Percentiles rank a stretch among this genome's conserved stretches.
Evolutionary conservation across 2,888 invertebrate genomes (phyloP).

Genomic region (Trypoxylon attenuatum): DNA sequence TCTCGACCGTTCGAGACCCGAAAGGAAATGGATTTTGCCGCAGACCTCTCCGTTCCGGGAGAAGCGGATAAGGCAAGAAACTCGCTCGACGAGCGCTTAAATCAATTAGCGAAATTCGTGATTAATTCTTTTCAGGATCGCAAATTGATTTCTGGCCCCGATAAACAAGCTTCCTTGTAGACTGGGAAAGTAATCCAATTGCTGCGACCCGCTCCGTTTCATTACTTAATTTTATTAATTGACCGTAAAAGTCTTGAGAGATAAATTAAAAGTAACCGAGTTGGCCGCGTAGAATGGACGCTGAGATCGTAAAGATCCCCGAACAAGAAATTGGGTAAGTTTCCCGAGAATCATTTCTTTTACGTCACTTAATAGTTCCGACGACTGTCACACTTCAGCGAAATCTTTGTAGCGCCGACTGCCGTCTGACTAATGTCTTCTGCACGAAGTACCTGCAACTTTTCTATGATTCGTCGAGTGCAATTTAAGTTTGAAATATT

Average conservation of each 20-base stretch:
- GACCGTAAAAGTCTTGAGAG: constrained; percentile 20
- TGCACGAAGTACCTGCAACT: constrained; percentile 13
- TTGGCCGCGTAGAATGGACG: background rate
- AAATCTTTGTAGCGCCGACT: constrained; percentile 7
- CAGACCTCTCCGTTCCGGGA: constrained; percentile 2
- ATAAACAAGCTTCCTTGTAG: constrained; percentile 27
- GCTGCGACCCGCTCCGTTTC: constrained; percentile 7
- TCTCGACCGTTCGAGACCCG: constrained; percentile 1
- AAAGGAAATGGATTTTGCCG: constrained; percentile 17
- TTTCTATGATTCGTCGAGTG: constrained; percentile 17
- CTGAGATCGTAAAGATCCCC: constrained; percentile 29
- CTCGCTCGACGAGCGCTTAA: constrained; percentile 25
- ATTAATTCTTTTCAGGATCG: constrained; percentile 11
- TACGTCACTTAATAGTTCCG: constrained; percentile 40
- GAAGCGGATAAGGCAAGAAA: constrained; percentile 20
- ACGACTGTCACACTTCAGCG: constrained; percentile 37
- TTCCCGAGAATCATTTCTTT: constrained; percentile 40
- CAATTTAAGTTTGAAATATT: constrained; percentile 17
- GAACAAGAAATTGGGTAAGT: constrained; percentile 34
- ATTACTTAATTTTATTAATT: constrained; percentile 21
- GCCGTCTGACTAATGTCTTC: constrained; percentile 41
- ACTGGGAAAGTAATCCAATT: constrained; percentile 12
- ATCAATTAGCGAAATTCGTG: constrained; percentile 12
- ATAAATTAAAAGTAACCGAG: constrained; percentile 41
- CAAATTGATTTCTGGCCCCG: constrained; percentile 15